Conservation (phyloP, 2,888 invertebrate genomes). For the Brachypalpus laphriformis region DNA sequence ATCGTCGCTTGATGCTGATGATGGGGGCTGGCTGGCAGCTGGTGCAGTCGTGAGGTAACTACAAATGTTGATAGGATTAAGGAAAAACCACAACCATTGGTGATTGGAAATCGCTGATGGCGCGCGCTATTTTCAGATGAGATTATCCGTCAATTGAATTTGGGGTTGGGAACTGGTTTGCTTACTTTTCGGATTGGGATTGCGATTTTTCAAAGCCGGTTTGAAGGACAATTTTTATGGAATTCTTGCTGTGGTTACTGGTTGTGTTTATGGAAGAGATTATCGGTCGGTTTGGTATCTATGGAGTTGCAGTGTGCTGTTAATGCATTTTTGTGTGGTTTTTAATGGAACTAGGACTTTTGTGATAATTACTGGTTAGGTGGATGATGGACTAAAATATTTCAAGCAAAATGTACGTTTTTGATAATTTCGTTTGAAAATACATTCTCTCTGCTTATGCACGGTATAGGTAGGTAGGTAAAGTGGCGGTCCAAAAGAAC, state of each 20-base stretch:
- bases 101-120: constrained; percentile 9
- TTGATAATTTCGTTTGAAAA: neutral
- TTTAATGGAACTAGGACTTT: too few species aligned
- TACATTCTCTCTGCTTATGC: neutral
- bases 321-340: neutral
- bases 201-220: neutral
- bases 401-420: neutral
- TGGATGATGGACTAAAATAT: neutral
- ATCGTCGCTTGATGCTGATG: constrained; percentile 20
- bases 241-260: neutral
- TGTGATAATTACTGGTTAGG: neutral
- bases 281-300: neutral
- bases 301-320: neutral
- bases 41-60: neutral
- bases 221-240: neutral
- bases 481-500: too few species aligned
- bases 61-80: constrained; percentile 21
- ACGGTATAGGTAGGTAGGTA: too few species aligned
- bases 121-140: constrained; percentile 15
- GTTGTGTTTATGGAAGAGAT: neutral
- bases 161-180: neutral
- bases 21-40: constrained; percentile 13
- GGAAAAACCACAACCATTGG: neutral
- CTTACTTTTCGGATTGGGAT: constrained; percentile 15
- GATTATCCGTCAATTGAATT: constrained; percentile 50